Percentiles rank a stretch among this genome's conserved stretches.
These are phyloP conservation scores for Malthinus seriepunctatus DNA, from an alignment of 2,888 invertebrate genomes.

Conservation along the genomic window DNA sequence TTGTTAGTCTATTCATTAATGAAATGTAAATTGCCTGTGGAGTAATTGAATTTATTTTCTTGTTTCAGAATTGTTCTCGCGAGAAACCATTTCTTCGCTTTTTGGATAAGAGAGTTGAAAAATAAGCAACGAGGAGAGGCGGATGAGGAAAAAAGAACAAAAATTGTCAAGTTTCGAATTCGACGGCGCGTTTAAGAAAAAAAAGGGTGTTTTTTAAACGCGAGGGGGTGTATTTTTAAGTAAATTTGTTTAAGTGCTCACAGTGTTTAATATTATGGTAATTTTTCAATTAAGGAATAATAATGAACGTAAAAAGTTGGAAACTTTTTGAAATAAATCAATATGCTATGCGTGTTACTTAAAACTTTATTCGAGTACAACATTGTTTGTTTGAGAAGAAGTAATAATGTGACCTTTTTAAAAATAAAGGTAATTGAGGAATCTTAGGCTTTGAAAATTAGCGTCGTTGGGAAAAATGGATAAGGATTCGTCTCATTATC, in stretches of 20 bases:
- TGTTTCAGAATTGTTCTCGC: constrained; percentile 20
- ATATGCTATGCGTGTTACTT: constrained; percentile 3
- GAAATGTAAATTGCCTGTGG: constrained; percentile 28
- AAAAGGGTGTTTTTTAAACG: no score
- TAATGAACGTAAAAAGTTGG: constrained; percentile 3
- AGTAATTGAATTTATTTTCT: constrained; percentile 30
- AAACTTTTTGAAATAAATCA: not conserved
- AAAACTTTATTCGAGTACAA: not conserved
- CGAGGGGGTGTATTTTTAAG: constrained; percentile 8
- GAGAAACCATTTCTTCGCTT: constrained; percentile 5
- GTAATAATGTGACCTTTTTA: constrained; percentile 2
- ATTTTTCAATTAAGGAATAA: constrained; percentile 8
- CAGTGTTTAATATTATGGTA: constrained; percentile 8
- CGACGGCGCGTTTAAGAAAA: not conserved
- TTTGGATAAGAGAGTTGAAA: no score
- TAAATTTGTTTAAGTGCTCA: constrained; percentile 10
- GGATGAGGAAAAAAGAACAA: constrained; percentile 1
- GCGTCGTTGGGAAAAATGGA: constrained; percentile 40
- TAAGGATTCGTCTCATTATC: constrained; percentile 48
- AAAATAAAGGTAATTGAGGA: not conserved
- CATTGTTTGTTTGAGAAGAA: not conserved
- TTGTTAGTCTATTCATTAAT: constrained; percentile 20
- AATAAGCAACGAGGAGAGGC: not conserved
- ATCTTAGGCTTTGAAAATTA: not conserved
- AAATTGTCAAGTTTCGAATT: not conserved